Evolutionary conservation across 2,888 invertebrate genomes (phyloP).

Genomic region (Cephus spinipes): DNA sequence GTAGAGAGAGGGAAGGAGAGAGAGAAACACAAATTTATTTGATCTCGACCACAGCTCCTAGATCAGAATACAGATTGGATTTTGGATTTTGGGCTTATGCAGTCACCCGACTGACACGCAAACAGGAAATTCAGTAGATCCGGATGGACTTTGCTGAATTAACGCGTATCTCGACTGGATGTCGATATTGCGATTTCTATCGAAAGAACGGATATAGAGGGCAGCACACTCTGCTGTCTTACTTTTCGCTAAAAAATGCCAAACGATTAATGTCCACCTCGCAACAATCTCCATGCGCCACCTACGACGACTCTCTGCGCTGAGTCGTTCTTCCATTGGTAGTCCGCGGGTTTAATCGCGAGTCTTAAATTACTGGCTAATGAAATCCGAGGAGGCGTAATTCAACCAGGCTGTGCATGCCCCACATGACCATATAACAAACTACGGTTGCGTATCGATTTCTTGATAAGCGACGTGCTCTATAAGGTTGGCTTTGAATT

Average conservation of each 20-base stretch:
- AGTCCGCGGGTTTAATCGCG: conserved; percentile 35
- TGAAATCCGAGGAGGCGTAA: conserved; percentile 43
- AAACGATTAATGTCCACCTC: not conserved
- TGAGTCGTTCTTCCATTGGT: not conserved
- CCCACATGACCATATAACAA: conserved; percentile 33
- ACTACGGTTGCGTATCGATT: conserved; percentile 40
- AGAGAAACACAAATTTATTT: too few species aligned
- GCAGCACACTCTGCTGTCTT: not conserved
- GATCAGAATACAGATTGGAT: too few species aligned
- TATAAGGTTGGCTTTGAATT: conserved; percentile 3
- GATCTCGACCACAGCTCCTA: too few species aligned
- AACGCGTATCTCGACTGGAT: not conserved
- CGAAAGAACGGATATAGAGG: not conserved
- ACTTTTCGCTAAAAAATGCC: not conserved
- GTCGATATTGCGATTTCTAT: not conserved
- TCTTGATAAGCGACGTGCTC: conserved; percentile 30
- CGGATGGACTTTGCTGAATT: not conserved
- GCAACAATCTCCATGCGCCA: not conserved
- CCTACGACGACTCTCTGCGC: not conserved
- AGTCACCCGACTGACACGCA: not conserved
- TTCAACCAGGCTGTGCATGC: conserved; percentile 25
- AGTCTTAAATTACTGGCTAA: conserved; percentile 43
- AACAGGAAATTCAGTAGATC: too few species aligned
- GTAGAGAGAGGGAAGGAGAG: not conserved
- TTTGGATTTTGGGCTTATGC: too few species aligned